phyloP scores from a whole-genome alignment of 2,797 vertebrate species.

The Cichlasoma orientale region DNA sequence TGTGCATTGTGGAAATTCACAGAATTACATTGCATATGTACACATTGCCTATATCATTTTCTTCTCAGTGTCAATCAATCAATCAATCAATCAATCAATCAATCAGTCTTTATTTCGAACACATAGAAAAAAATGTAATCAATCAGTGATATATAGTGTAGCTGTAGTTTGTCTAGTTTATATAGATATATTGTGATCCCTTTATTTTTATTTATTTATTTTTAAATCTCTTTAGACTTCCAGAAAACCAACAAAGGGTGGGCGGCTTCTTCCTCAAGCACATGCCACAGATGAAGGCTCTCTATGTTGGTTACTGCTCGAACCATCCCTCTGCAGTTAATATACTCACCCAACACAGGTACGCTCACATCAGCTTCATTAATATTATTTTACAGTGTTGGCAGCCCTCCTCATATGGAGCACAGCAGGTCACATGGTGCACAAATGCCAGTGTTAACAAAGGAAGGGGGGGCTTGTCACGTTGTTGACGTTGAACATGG shows the following conservation, averaged over 20 bases:
- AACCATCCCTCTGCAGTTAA: constrained; percentile 96
- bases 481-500: not conserved
- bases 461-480: not conserved
- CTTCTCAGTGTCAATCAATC: no score
- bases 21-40: not conserved
- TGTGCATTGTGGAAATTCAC: not conserved
- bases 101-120: no score
- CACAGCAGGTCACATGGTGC: not conserved
- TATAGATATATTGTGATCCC: not conserved
- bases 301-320: constrained; percentile 94
- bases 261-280: constrained; percentile 95
- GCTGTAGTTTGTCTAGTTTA: not conserved
- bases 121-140: no score
- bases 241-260: constrained; percentile 93
- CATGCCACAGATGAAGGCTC: constrained; percentile 93
- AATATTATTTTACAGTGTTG: not conserved
- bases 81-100: no score
- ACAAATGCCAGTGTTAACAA: not conserved
- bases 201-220: not conserved
- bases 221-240: constrained; percentile 80
- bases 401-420: not conserved
- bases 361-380: constrained; percentile 7
- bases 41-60: not conserved
- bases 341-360: constrained; percentile 95
- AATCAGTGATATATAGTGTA: no score